These are phyloP conservation scores for Archaeoteleia sp. DNA, from an alignment of 2,888 invertebrate species.

Conservation along the genomic window DNA sequence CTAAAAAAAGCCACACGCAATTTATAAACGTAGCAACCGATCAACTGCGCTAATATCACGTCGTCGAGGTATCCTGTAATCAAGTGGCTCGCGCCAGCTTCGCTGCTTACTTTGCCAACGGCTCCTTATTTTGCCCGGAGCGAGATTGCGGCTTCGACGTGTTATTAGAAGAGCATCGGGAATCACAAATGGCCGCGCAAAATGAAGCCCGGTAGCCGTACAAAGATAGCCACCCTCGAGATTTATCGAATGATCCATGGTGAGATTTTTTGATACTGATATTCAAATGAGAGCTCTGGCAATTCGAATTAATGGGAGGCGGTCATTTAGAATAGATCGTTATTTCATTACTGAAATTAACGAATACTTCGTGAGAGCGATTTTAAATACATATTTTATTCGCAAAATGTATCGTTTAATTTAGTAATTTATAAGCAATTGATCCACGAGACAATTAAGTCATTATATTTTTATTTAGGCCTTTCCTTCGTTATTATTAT, in stretches of 20 bases:
- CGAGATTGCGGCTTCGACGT: slow-evolving; percentile 31
- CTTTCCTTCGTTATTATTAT: too few species aligned
- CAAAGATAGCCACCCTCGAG: slow-evolving; percentile 44
- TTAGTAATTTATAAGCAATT: too few species aligned
- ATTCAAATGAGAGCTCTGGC: slow-evolving; percentile 35
- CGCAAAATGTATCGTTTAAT: slow-evolving; percentile 12
- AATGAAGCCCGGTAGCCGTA: slow-evolving; percentile 44
- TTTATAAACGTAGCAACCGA: slow-evolving; percentile 26
- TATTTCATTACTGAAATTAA: slow-evolving; percentile 41
- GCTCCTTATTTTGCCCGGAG: not conserved
- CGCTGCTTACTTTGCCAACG: slow-evolving; percentile 32
- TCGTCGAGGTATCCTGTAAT: slow-evolving; percentile 66
- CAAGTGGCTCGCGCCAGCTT: slow-evolving; percentile 60
- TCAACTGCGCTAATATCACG: slow-evolving; percentile 65
- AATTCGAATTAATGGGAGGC: slow-evolving; percentile 29
- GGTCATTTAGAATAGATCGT: slow-evolving; percentile 20
- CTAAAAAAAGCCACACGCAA: too few species aligned
- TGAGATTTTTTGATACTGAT: slow-evolving; percentile 40
- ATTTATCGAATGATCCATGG: slow-evolving; percentile 48
- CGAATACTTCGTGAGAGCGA: slow-evolving; percentile 31
- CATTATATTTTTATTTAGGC: slow-evolving; percentile 3
- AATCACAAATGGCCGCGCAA: slow-evolving; percentile 39
- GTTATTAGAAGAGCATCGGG: slow-evolving; percentile 54
- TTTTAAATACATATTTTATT: slow-evolving; percentile 33
- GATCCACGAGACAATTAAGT: too few species aligned